These are phyloP conservation scores for Todus mexicanus DNA, from an alignment of 2,797 vertebrate species.

Conservation along the genomic window DNA sequence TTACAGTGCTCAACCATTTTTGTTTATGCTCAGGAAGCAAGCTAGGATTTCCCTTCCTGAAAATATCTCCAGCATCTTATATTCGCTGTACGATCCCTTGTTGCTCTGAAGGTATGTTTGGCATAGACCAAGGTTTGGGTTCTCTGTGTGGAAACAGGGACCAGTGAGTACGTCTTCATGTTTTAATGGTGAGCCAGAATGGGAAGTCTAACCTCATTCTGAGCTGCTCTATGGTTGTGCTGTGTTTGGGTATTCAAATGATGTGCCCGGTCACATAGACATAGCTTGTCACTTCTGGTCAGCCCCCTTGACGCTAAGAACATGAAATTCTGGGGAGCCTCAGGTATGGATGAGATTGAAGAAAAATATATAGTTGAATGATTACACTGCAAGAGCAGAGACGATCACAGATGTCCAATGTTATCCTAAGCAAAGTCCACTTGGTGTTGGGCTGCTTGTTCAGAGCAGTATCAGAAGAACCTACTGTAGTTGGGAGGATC, in stretches of 20 bases:
- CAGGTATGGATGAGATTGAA: background rate
- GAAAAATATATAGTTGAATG: background rate
- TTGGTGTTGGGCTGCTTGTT: background rate
- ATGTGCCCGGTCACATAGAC: background rate
- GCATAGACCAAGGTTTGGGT: background rate
- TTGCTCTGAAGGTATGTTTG: background rate
- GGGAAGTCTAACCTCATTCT: background rate
- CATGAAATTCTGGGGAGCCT: background rate
- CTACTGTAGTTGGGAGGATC: background rate
- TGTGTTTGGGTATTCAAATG: background rate
- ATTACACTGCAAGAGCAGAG: background rate
- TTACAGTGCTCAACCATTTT: background rate
- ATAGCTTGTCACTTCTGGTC: background rate
- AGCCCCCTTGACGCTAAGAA: background rate
- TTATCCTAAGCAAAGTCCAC: background rate
- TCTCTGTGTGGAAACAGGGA: background rate
- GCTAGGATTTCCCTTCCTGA: background rate
- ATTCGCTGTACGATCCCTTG: background rate
- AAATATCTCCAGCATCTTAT: background rate
- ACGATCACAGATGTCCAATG: background rate
- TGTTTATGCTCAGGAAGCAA: background rate
- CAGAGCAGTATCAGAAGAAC: background rate
- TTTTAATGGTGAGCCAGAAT: background rate
- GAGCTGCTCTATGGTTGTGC: background rate
- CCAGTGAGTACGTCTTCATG: background rate